Base-by-base conservation (phyloP, 2,113 vertebrate species). In the Tragulus kanchil region DNA sequence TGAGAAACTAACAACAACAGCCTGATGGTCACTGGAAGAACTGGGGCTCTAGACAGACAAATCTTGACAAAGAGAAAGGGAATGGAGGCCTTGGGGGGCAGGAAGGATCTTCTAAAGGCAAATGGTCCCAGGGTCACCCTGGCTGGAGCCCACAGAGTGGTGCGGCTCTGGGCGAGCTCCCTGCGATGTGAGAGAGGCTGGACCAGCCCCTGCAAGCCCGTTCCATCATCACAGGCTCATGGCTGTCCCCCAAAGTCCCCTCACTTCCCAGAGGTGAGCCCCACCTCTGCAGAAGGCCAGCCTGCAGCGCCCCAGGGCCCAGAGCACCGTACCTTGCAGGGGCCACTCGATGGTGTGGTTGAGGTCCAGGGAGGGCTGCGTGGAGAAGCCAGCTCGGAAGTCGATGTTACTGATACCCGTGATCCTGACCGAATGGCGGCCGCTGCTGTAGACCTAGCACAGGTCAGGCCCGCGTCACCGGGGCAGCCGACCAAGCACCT, bases 371-470 rank as follows among this genome's bases (percentile, higher is more conserved):
- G 99, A 99, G 0, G 98, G 98, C 71, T 98, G 75, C 1, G 96
- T 98, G 94, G 99, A 99, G 97, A 99, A 99, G 28, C 99, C 99
- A 0, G 99, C 99, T 48, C 98, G 99, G 93, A 99, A 99, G 98
- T 99, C 98, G 1, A 99, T 96, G 89, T 96, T 98, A 95, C 99
- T 99, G 98, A 99, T 98, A 50, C 99, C 99, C 0, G 99, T 99
- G 97, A 99, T 99, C 96, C 99, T 99, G 96, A 99, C 98, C 0
- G 99, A 99, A 81, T 99, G 99, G 19, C 99, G 99, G 36, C 99
- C 99, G 0, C 98, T 99, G 98, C 99, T 99, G 50, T 98, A 98
- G 65, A 99, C 98, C 99, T 99, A 97, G 75, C 85, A 69, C 50
- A 71, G 62, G 56, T 52, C 78, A 48, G 19, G n/a, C 42, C 83